Evolutionary conservation across 2,113 vertebrate species (phyloP), one percentile per base, ranked within the genome.

Genomic region (Podiceps cristatus): DNA sequence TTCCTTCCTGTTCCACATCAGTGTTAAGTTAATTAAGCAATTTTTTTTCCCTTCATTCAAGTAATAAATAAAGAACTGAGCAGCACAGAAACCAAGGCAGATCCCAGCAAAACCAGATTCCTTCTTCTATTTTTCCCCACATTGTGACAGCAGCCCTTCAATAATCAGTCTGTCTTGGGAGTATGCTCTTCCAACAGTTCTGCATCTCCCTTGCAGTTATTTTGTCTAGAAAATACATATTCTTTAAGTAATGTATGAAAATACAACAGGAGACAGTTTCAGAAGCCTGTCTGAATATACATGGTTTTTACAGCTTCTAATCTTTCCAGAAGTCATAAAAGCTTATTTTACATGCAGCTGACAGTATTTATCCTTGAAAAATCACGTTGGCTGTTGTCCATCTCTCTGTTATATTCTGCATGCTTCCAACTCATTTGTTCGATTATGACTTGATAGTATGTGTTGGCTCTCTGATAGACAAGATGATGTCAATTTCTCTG

Each of bases 111-210:
- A 81, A 45, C 0, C 22, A 66, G 31, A 13, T 45, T 86, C 42
- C 8, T 82, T 5, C 35, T 69, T 13, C 42, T 64, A 1, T 24
- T 37, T 55, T 17, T 47, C 24, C 25, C 40, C 47, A 4, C 0
- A 0, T 42, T 52, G 42, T 91, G 33, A 33, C 42, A 71, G 60
- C 0, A 0, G 18, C 49, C 50, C 55, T 68, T 81, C 59, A 69
- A 60, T 50, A 73, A 40, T 13, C 24, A 35, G 31, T 33, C 28
- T 29, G 2, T 77, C 44, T 16, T 45, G 79, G 24, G 24, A 81
- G 9, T 25, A 35, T 40, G 40, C 33, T 68, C 13, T 45, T 85
- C 35, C 22, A 59, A 4, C 28, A 35, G 11, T 69, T 23, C 47
- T 42, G 18, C 35, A n/a, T 52, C 16, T 78, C 45, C 66, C 44